These are phyloP conservation scores for Callionymus lyra DNA, from an alignment of 2,113 vertebrate species.

Conservation along the genomic window DNA sequence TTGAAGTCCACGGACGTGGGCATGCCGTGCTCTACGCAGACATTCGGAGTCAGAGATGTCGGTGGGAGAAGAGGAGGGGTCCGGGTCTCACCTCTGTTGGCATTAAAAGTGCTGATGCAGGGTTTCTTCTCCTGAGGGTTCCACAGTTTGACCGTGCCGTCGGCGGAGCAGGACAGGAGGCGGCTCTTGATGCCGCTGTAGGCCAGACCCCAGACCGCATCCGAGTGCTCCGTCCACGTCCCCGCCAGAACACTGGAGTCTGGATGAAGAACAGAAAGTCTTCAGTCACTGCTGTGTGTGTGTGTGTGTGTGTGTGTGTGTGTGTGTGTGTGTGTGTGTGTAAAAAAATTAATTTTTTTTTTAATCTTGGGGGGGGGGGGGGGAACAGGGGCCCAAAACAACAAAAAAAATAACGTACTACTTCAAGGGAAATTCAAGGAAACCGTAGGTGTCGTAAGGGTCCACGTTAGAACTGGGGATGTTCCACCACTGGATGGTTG, in stretches of 20 bases:
- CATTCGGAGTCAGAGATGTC: background rate
- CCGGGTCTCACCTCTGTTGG: conserved; percentile 67
- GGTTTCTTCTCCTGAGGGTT: conserved; percentile 84
- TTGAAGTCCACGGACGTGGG: conserved; percentile 94
- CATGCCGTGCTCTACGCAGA: conserved; percentile 81
- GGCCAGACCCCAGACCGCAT: conserved; percentile 92
- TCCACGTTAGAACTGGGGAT: conserved; percentile 93
- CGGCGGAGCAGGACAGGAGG: conserved; percentile 93
- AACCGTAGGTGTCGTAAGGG: conserved; percentile 95
- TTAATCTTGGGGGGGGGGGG: too few species aligned
- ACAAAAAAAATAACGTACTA: too few species aligned
- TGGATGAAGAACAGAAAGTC: conserved; percentile 35
- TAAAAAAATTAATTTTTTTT: too few species aligned
- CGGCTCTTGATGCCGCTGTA: conserved; percentile 92
- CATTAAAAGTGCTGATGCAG: conserved; percentile 90
- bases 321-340: too few species aligned
- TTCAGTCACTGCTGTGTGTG: background rate
- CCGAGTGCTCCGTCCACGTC: conserved; percentile 83
- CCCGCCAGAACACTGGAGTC: conserved; percentile 89
- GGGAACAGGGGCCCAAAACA: too few species aligned
- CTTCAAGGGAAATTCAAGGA: conserved; percentile 2
- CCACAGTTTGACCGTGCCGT: conserved; percentile 94
- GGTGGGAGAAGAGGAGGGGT: too few species aligned
- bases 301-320: background rate
- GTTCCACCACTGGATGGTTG: conserved; percentile 97